Evolutionary conservation across 1,140 invertebrate genomes (phyloP), one percentile per base, ranked within the genome.

Genomic region (Globodera rostochiensis): DNA sequence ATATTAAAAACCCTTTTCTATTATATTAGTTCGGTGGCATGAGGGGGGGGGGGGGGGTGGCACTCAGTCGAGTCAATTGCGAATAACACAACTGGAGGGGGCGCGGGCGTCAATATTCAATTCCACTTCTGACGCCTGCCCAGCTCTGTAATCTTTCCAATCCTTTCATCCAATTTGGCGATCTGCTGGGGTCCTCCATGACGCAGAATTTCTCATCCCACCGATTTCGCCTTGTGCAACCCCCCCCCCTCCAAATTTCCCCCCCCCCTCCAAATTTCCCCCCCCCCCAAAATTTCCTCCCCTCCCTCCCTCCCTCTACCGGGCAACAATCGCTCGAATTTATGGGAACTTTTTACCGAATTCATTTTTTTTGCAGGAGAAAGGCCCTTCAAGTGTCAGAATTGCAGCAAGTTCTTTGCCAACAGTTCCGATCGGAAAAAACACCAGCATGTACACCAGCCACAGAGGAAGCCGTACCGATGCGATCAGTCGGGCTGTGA

Each of bases 341-440:
- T 79, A 25, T 73, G 46, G 21, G 5, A 73, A 69, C 25, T 11
- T 66, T 50, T 78, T 79, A 77, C 21, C 19, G 49, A 73, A 50
- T 11, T 25, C 13, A 79, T 79, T 79, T 79, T 49, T 2, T 57
- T 80, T 82, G 66, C 47, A 82, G 81, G 81, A 9, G 81, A 82
- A 69, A 82, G 80, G 57, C 81, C 81, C 9, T 82, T 82, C 70
- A 78, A 79, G 19, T 82, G 81, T 66, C 47, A 74, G 50, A 80
- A 74, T 19, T 82, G 81, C 45, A 21, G 19, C 25, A 80, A 75
- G 76, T 45, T 64, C 6, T 82, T 82, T 71, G 81, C 81, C 36
- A 82, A 82, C 64, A 82, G 80, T 46, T 74, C 67, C 46, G 81
- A 82, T 50, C 80, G 81, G 25, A 82, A 82, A 75, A 82, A 82